These are phyloP conservation scores for Otus sunia DNA, from an alignment of 2,113 vertebrate species.

Conservation along the genomic window DNA sequence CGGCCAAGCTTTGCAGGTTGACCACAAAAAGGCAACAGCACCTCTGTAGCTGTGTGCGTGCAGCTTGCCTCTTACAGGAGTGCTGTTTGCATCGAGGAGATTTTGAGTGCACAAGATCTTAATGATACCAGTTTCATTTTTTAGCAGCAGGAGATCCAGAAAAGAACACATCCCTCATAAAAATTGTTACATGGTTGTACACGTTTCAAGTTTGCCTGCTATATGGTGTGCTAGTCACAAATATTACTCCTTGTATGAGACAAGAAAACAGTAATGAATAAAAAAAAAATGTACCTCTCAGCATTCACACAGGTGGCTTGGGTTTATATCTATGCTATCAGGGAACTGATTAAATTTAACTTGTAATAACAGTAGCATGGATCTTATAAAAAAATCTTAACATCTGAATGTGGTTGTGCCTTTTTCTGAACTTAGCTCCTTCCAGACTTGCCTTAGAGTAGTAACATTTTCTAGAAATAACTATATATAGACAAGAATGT, in stretches of 20 bases:
- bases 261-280: background rate
- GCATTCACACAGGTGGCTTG: too few relatives aligned
- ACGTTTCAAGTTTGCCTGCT: background rate
- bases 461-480: background rate
- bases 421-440: background rate
- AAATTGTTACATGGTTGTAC: background rate
- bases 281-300: background rate
- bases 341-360: background rate
- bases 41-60: accelerated
- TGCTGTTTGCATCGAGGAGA: background rate
- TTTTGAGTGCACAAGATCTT: background rate
- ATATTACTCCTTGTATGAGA: background rate
- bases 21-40: background rate
- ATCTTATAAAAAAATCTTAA: background rate
- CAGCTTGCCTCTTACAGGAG: background rate
- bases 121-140: background rate
- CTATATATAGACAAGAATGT: background rate
- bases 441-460: background rate
- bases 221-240: background rate
- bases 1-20: background rate
- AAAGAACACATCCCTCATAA: background rate
- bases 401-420: background rate
- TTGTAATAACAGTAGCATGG: background rate
- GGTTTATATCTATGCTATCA: background rate
- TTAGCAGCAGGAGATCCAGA: background rate